A percentile compares a stretch with the other conserved stretches of the same genome.
These are phyloP conservation scores for Timema podura DNA, from an alignment of 2,888 invertebrate genomes.

Conservation along the genomic window DNA sequence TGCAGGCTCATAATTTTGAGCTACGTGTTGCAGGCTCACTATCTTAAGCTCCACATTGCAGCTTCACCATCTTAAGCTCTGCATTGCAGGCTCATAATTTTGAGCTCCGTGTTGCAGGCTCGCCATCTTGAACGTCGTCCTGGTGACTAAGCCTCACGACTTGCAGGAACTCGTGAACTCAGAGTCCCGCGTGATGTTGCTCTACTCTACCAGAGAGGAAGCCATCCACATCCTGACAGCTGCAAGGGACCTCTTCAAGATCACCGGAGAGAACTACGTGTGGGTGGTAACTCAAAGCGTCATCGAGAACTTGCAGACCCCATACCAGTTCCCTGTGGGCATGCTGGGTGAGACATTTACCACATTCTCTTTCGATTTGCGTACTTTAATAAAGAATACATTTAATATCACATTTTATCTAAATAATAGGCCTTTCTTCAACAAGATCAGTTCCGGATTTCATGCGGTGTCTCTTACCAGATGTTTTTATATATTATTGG, in stretches of 20 bases:
- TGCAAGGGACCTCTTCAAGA: constrained; percentile 65
- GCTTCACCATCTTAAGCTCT: no score
- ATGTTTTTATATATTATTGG: no score
- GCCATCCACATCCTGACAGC: constrained; percentile 76
- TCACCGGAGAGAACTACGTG: constrained; percentile 88
- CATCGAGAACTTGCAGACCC: constrained; percentile 67
- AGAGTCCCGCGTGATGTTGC: constrained; percentile 87
- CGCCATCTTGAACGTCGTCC: constrained; percentile 80
- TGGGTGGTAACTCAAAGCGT: constrained; percentile 97
- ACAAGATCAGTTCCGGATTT: no score
- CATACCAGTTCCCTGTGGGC: constrained; percentile 80
- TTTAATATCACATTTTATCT: no score
- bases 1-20: no score
- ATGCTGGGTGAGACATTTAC: constrained; percentile 70
- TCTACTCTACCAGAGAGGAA: constrained; percentile 86
- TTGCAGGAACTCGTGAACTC: constrained; percentile 79
- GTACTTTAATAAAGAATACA: no score
- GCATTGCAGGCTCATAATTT: no score
- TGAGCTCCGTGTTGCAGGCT: constrained; percentile 56
- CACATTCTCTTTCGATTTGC: not conserved
- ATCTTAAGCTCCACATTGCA: no score
- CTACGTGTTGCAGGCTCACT: no score
- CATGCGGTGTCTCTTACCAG: no score
- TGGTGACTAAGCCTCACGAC: constrained; percentile 71
- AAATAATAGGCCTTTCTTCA: no score